phyloP scores from a whole-genome alignment of 2,113 vertebrate genomes.

The Apaloderma vittatum region DNA sequence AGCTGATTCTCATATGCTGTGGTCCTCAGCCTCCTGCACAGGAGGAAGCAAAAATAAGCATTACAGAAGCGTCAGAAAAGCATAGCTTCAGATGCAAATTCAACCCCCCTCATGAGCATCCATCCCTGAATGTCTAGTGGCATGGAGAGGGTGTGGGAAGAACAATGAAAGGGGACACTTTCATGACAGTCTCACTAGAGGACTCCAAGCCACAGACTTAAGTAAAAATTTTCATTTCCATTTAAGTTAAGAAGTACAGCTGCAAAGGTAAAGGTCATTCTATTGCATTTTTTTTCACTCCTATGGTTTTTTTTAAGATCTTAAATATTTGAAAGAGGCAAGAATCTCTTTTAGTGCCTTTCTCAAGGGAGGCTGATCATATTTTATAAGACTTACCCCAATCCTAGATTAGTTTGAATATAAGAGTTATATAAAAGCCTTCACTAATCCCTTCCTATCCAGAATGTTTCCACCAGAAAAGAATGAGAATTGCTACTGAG shows the following conservation, averaged over 20 bases:
- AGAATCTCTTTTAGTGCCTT: not conserved
- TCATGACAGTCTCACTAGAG: not conserved
- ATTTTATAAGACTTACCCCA: not conserved
- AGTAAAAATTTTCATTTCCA: not conserved
- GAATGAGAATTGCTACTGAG: conserved; percentile 41
- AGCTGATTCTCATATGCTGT: conserved; percentile 60
- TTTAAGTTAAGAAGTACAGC: not conserved
- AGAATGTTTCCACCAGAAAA: conserved; percentile 15
- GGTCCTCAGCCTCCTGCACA: conserved; percentile 11
- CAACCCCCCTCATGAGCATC: not conserved
- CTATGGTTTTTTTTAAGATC: not conserved
- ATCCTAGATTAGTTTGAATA: not conserved
- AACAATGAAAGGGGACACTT: not conserved
- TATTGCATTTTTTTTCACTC: not conserved
- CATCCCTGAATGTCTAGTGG: not conserved
- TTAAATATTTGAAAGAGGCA: not conserved
- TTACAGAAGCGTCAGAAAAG: not conserved
- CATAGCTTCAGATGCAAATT: not conserved
- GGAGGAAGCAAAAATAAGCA: not conserved
- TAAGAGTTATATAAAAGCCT: not conserved
- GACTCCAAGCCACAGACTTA: not conserved
- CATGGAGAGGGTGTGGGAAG: not conserved
- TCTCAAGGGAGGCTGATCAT: not conserved
- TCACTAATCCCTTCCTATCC: not conserved
- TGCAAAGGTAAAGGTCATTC: not conserved